These are phyloP conservation scores for Etheostoma spectabile DNA, from an alignment of 2,113 vertebrate genomes.

Conservation along the genomic window DNA sequence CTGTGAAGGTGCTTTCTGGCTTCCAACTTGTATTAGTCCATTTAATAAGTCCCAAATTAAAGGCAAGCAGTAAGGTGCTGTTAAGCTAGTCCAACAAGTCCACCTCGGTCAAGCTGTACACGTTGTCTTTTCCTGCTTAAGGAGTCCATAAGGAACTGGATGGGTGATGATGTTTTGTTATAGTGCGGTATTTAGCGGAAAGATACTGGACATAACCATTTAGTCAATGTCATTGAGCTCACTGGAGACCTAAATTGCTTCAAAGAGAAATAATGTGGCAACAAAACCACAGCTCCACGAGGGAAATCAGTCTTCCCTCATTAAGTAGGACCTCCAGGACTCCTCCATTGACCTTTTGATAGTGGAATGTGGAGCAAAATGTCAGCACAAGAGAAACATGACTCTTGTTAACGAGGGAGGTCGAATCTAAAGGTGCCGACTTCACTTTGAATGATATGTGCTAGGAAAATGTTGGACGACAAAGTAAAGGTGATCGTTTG, in stretches of 20 bases:
- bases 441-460: slow-evolving; percentile 14
- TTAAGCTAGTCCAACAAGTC: slow-evolving; percentile 9
- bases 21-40: slow-evolving; percentile 35
- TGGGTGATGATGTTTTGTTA: slow-evolving; percentile 9
- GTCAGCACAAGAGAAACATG: slow-evolving; percentile 13
- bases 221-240: slow-evolving; percentile 48
- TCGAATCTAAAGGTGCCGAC: slow-evolving; percentile 8
- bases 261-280: slow-evolving; percentile 18
- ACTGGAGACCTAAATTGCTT: slow-evolving; percentile 29
- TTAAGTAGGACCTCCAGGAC: slow-evolving; percentile 34
- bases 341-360: slow-evolving; percentile 45
- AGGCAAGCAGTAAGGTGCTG: slow-evolving; percentile 23
- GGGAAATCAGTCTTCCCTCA: neutral
- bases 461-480: slow-evolving; percentile 14
- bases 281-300: slow-evolving; percentile 8
- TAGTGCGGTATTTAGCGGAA: slow-evolving; percentile 41
- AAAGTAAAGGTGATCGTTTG: slow-evolving; percentile 25
- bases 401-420: neutral
- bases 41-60: slow-evolving; percentile 14
- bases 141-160: slow-evolving; percentile 34
- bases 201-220: slow-evolving; percentile 20
- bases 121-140: slow-evolving; percentile 32
- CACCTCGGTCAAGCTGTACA: slow-evolving; percentile 58
- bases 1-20: slow-evolving; percentile 62
- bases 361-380: slow-evolving; percentile 39